Evolutionary conservation across 2,888 invertebrate genomes (phyloP), one percentile per base, ranked within the genome.

Genomic region (Drosophila meridionalis): DNA sequence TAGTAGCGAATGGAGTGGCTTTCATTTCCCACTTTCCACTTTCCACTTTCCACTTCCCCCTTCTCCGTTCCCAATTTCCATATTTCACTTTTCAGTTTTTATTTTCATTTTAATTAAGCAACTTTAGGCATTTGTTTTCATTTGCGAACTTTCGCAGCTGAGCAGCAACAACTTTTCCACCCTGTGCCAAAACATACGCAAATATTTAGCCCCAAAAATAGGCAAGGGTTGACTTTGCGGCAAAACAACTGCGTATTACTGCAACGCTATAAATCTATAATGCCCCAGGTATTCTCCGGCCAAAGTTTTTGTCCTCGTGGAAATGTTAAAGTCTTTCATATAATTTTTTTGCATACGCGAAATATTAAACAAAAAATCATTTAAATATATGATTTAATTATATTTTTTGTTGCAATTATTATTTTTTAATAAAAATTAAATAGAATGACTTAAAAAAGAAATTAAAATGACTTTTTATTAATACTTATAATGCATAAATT

Each of bases 81-180:
- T 28, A 38, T 42, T 56, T 30, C n/a, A 56, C 26, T 55, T 40
- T 40, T 53, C 8, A 36, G 14, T 65, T 76, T 59, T 59, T 57
- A 53, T 69, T 74, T 76, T 74, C 69, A 62, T 73, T 83, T 83
- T 75, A 82, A 83, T 80, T 83, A 82, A 80, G 78, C 78, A 82
- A 82, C 82, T 82, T 82, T 83, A 48, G 66, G 75, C 78, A 83
- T 82, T 78, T 78, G 78, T 82, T 83, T 83, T 83, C 81, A 82
- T 82, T 83, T 80, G 72, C 72, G 4, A 82, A 82, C 73, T 80
- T 82, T 82, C 65, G 53, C 72, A 76, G 65, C 69, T 65, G 56
- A 28, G 55, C 61, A 47, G 65, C 57, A 78, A 67, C 80, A 40
- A 79, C 80, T 78, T 80, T 68, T 53, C 43, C 26, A 30, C 64